phyloP scores from a whole-genome alignment of 2,797 vertebrate genomes.

The Coilia nasus region DNA sequence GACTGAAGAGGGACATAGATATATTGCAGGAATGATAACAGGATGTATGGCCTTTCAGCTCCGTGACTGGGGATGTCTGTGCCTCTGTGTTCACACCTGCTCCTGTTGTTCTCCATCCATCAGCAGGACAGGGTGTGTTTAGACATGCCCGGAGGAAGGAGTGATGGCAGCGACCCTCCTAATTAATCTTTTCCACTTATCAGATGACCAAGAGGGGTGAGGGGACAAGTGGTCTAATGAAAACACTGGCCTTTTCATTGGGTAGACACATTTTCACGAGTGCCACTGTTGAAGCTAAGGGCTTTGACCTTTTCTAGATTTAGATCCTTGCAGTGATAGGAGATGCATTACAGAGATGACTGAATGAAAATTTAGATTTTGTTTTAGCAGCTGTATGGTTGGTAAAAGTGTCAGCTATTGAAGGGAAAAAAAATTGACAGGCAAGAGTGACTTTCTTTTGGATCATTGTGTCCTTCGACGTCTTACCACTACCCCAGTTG shows the following conservation, averaged over 20 bases:
- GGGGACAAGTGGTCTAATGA: conserved; percentile 55
- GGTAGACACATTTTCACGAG: conserved; percentile 26
- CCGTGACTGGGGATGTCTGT: background rate
- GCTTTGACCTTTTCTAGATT: conserved; percentile 48
- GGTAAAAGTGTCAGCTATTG: background rate
- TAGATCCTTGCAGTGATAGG: conserved; percentile 28
- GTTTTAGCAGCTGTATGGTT: conserved; percentile 17
- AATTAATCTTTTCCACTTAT: conserved; percentile 57
- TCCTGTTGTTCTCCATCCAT: conserved; percentile 39
- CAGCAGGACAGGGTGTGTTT: conserved; percentile 44
- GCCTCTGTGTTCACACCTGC: conserved; percentile 30
- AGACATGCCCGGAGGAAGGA: conserved; percentile 43
- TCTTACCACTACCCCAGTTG: conserved; percentile 25
- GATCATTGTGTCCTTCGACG: conserved; percentile 7
- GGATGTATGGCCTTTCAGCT: background rate
- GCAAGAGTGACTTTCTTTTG: conserved; percentile 20
- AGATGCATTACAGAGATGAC: background rate
- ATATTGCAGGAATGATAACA: background rate
- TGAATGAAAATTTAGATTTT: conserved; percentile 10
- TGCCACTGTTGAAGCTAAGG: conserved; percentile 27
- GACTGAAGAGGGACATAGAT: background rate
- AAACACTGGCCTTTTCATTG: conserved; percentile 55
- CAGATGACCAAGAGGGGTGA: conserved; percentile 42
- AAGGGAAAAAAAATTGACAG: background rate
- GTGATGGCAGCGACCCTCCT: conserved; percentile 38